Base-by-base conservation (phyloP, 2,888 invertebrate genomes). In the Erannis defoliaria region DNA sequence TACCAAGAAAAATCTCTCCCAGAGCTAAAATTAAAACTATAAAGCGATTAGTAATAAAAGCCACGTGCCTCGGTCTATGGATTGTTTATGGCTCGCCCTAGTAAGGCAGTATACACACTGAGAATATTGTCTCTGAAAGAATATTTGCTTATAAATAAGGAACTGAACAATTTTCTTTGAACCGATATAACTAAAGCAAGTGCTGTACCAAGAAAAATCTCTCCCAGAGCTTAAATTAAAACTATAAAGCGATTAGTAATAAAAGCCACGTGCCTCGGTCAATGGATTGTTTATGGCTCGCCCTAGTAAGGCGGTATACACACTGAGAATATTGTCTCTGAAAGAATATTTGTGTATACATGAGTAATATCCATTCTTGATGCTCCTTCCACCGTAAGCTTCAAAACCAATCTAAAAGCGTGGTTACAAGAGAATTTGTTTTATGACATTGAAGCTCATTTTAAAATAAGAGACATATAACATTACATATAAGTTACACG, bases 231-330 rank as follows among this genome's bases (percentile, higher is more conserved):
- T 54, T 51, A 55, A 70, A 70, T 68, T 71, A 69, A 61, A 64
- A 55, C 68, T 55, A 60, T 64, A 61, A 68, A 71, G 64, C 58
- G 64, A 64, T 68, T 67, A 55, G 58, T 67, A 61, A 67, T 70
- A 68, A 59, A 45, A 31, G 54, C 61, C 68, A 66, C 66, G 68
- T 64, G 68, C 56, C 55, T 62, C 60, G 66, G 70, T 60, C 68
- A 58, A 63, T 40, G 65, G 29, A 62, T 68, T 68, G 70, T 70
- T 68, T 67, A 70, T 67, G 55, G 40, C 51, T 45, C 23, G 46
- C 55, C 53, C 55, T 45, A 29, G 19, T 61, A 54, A 59, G 57
- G 61, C 59, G 6, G 21, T 43, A 19, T 60, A 59, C 61, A 62
- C 55, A 56, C 38, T 29, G 29, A 23, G 9, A 29, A 40, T 18